phyloP scores from a whole-genome alignment of 2,113 vertebrate species.

The Oryctolagus cuniculus region mOryCun1.1 NC_091443.1:40082001-40082500 shows the following conservation, averaged over 20 bases:
- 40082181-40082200: neutral
- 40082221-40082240: neutral
- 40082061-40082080: slow-evolving; percentile 40
- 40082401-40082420: neutral
- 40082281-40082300: neutral
- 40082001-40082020: slow-evolving; percentile 39
- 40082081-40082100: slow-evolving; percentile 51
- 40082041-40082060: neutral
- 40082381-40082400: neutral
- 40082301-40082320: neutral
- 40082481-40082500: slow-evolving; percentile 10
- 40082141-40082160: neutral
- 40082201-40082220: neutral
- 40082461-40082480: neutral
- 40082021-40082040: neutral
- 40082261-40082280: neutral
- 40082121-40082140: neutral
- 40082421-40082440: neutral
- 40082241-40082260: slow-evolving; percentile 45
- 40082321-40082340: neutral
- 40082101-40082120: slow-evolving; percentile 22
- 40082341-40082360: neutral
- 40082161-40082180: slow-evolving; percentile 20
- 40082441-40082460: slow-evolving; percentile 6
- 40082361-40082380: slow-evolving; percentile 13